phyloP scores from a whole-genome alignment of 2,113 vertebrate genomes.

The Rhinolophus ferrumequinum region DNA sequence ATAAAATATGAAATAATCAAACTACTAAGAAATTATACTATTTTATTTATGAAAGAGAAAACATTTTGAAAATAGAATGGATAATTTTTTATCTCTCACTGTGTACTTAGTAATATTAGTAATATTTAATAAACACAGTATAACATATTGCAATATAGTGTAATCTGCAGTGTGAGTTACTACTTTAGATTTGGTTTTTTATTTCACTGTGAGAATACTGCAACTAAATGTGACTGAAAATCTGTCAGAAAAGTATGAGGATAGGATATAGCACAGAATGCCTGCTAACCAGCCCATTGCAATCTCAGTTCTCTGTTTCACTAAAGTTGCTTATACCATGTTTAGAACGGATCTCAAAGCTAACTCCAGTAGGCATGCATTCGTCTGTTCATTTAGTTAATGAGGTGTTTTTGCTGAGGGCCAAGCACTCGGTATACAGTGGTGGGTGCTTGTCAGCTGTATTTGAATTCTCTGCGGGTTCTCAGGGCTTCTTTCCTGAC shows the following conservation, averaged over 20 bases:
- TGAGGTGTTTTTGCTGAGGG: neutral
- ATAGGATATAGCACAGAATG: neutral
- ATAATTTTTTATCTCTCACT: neutral
- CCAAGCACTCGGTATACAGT: neutral
- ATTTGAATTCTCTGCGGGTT: neutral
- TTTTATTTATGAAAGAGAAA: neutral
- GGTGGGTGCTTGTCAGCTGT: neutral
- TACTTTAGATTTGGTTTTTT: conserved; percentile 7
- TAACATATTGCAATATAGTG: neutral
- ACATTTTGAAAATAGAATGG: neutral
- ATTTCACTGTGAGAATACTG: neutral
- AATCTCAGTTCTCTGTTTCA: neutral
- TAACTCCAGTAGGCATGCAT: neutral
- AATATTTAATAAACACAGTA: neutral
- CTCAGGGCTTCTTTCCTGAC: conserved; percentile 12
- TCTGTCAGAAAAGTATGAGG: neutral
- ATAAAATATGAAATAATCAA: conserved; percentile 16
- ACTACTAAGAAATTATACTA: neutral
- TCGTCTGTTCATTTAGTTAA: neutral
- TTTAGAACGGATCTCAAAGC: neutral
- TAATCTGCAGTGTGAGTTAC: neutral
- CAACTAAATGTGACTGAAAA: neutral
- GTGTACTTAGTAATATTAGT: neutral
- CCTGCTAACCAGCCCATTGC: neutral
- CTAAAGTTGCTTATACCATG: neutral